Evolutionary conservation across 1,140 invertebrate genomes (phyloP).

Genomic region (Caenorhabditis tropicalis): DNA sequence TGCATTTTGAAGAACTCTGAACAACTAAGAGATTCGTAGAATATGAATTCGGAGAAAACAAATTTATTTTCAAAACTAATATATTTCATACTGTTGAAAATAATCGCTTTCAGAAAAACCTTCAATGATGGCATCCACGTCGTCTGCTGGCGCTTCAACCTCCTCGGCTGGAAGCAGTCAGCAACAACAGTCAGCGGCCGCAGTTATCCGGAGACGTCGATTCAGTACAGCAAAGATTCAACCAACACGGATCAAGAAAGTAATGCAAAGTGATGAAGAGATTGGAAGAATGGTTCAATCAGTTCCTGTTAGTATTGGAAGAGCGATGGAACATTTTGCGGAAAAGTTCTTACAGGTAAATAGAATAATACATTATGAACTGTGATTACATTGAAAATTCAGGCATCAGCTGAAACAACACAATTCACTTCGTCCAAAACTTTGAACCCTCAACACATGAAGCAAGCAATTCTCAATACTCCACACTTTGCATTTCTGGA

Average conservation of each 20-base stretch:
- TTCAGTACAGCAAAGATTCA: slow-evolving; percentile 70
- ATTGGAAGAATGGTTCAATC: slow-evolving; percentile 72
- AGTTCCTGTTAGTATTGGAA: slow-evolving; percentile 69
- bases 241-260: slow-evolving; percentile 70
- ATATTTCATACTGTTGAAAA: too few species aligned
- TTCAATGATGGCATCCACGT: not conserved
- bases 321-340: slow-evolving; percentile 72
- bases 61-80: not conserved
- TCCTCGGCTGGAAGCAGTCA: not conserved
- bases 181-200: not conserved
- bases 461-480: slow-evolving; percentile 57
- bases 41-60: not conserved
- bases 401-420: slow-evolving; percentile 25
- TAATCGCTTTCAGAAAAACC: not conserved
- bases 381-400: not conserved
- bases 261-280: slow-evolving; percentile 72
- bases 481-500: slow-evolving; percentile 65
- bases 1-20: not conserved
- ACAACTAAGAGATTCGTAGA: too few species aligned
- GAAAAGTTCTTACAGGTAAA: slow-evolving; percentile 65
- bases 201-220: slow-evolving; percentile 67
- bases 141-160: not conserved
- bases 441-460: slow-evolving; percentile 66
- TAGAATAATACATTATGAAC: not conserved
- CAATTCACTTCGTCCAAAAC: slow-evolving; percentile 59